phyloP scores from a whole-genome alignment of 1,140 invertebrate species.

The Tetraneura akinire region DNA sequence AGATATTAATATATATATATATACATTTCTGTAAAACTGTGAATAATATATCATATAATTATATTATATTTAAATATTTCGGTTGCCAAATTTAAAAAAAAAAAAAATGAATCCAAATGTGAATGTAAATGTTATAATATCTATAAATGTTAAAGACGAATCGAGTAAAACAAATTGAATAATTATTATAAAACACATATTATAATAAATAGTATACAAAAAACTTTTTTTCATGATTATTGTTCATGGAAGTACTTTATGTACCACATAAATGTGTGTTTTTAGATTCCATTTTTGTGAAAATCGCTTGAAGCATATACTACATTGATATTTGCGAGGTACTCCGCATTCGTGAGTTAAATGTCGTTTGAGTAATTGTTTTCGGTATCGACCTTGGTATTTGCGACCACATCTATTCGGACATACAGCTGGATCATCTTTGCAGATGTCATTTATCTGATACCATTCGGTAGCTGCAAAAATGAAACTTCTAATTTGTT shows the following conservation, averaged over 20 bases:
- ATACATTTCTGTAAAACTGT: too few species aligned
- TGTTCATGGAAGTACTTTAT: slow-evolving; percentile 16
- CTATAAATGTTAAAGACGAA: too few species aligned
- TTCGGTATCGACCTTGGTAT: slow-evolving; percentile 55
- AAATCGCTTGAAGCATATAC: slow-evolving; percentile 53
- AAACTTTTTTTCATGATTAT: too few species aligned
- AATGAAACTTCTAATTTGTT: slow-evolving; percentile 10
- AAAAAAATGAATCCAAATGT: too few species aligned
- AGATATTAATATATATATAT: too few species aligned
- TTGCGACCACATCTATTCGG: slow-evolving; percentile 54
- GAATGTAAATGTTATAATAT: too few species aligned
- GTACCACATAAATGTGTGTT: slow-evolving; percentile 30
- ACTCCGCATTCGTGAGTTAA: slow-evolving; percentile 67
- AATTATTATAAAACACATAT: too few species aligned
- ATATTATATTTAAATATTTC: too few species aligned
- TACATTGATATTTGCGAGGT: slow-evolving; percentile 53
- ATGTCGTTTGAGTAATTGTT: slow-evolving; percentile 61
- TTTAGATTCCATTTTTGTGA: slow-evolving; percentile 52
- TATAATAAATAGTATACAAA: too few species aligned
- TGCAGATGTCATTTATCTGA: slow-evolving; percentile 29
- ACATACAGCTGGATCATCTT: slow-evolving; percentile 53
- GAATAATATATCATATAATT: too few species aligned
- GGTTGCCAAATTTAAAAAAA: too few species aligned
- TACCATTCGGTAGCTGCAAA: slow-evolving; percentile 16
- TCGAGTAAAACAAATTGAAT: too few species aligned